A percentile compares a stretch with the other conserved stretches of the same genome.
phyloP scores from a whole-genome alignment of 2,113 vertebrate genomes.

The Oreochromis niloticus region DNA sequence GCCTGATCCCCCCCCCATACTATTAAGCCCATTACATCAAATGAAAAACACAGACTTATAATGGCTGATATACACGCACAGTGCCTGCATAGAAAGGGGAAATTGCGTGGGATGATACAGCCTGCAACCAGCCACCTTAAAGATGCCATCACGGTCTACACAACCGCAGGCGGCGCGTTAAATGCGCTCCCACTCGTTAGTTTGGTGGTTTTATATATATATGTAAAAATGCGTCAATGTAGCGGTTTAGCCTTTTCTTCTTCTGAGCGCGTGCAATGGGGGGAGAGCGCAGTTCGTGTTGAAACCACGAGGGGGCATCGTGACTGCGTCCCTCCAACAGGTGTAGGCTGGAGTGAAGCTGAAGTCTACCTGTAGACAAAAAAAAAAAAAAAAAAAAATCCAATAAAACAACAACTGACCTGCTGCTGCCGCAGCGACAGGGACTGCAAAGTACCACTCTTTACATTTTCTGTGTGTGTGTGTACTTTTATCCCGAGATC shows the following conservation, averaged over 20 bases:
- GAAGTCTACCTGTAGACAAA: slow-evolving; percentile 46
- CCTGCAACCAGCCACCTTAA: slow-evolving; percentile 41
- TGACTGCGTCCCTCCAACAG: slow-evolving; percentile 68
- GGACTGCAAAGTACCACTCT: not conserved
- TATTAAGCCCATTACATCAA: slow-evolving; percentile 25
- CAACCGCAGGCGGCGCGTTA: not conserved
- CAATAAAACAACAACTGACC: not conserved
- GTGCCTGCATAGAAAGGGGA: slow-evolving; percentile 52
- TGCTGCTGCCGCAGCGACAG: slow-evolving; percentile 20
- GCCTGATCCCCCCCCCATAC: not conserved
- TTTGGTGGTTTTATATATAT: not conserved
- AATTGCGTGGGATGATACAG: slow-evolving; percentile 71
- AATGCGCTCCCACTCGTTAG: not conserved
- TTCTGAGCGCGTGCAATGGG: not conserved
- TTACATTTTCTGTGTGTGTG: not conserved
- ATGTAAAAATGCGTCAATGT: slow-evolving; percentile 40
- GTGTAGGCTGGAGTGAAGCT: slow-evolving; percentile 52
- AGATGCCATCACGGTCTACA: slow-evolving; percentile 30
- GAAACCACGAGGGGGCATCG: slow-evolving; percentile 65
- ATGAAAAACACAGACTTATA: slow-evolving; percentile 46
- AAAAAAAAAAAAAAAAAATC: not conserved
- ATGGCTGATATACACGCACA: slow-evolving; percentile 51
- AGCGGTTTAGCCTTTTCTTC: slow-evolving; percentile 15
- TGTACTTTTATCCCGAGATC: not conserved
- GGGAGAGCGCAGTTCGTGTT: slow-evolving; percentile 10